Base-by-base conservation (phyloP, 37 sponge, comb jelly and placozoan species). In the Aplysina aerophoba region DNA sequence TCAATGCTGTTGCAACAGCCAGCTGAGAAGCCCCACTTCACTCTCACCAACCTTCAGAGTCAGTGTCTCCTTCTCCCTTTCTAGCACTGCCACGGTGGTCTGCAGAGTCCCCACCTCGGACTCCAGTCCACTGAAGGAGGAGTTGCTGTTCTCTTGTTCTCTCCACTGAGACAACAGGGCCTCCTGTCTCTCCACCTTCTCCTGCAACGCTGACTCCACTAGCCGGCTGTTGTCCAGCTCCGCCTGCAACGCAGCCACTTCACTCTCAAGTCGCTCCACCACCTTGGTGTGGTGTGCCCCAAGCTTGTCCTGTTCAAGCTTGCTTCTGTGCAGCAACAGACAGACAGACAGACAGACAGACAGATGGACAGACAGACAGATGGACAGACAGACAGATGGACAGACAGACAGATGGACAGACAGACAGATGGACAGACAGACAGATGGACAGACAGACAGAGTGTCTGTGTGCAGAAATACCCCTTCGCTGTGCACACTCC, bases 141-240 rank as follows among this genome's bases (percentile, higher is more conserved):
- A 53, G 13, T 38, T 40, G 3, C 25, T 50, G n/a, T 75, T 75
- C 21, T 39, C 78, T 1, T 40, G 37, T 36, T 75, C 54, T 54
- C 20, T 75, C 78, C 78, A 75, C 53, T 75, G 25, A 8, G 44
- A 40, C 38, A 75, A 36, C 33, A 75, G 78, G 3, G 5, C 24
- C 41, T 37, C 54, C 22, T 75, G 78, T 50, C 78, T 40, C 54
- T 75, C 78, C 53, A 75, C 38, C 53, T 75, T 75, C 78, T 75
- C 78, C 54, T 40, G 37, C 78, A 75, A 6, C 54, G 20, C 40
- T 17, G 22, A 19, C 21, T 75, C 22, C 16, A 17, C 21, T 50
- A 21, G 22, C 20, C 54, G 31, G 20, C 24, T 25, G 2, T 24
- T 24, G 44, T 75, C 78, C 15, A 75, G 53, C 11, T 75, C 78